Evolutionary conservation across 1,140 invertebrate species (phyloP).

Genomic region (Dinothrombium tinctorium): DNA sequence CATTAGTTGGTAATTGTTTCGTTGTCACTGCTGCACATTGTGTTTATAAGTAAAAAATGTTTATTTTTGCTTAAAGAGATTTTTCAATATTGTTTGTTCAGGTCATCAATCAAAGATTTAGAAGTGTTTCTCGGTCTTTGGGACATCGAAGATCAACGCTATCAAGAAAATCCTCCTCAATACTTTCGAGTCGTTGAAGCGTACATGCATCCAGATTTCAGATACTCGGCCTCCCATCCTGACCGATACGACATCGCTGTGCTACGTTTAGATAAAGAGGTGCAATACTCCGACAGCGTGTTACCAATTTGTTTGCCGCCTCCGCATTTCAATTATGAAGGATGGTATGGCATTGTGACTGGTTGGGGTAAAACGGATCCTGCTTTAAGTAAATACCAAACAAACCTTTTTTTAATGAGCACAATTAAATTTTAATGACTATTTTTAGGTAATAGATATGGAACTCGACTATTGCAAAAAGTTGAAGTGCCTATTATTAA

Average conservation of each 20-base stretch:
- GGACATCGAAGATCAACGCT: constrained; percentile 42
- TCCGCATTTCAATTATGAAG: constrained; percentile 17
- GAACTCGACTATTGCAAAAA: constrained; percentile 50
- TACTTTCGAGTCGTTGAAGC: constrained; percentile 40
- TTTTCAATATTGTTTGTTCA: constrained; percentile 8
- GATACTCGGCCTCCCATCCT: constrained; percentile 52
- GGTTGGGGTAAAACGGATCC: constrained; percentile 62
- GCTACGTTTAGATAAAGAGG: constrained; percentile 39
- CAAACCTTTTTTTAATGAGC: neutral
- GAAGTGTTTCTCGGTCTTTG: constrained; percentile 50
- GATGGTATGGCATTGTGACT: constrained; percentile 16
- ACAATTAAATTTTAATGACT: constrained; percentile 1
- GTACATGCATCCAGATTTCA: constrained; percentile 53
- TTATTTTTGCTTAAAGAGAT: neutral
- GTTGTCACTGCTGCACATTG: constrained; percentile 30
- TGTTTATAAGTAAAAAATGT: constrained; percentile 17
- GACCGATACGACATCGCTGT: constrained; percentile 54
- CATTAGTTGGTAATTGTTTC: constrained; percentile 26
- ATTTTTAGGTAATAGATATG: constrained; percentile 31
- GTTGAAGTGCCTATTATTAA: constrained; percentile 26
- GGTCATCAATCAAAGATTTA: constrained; percentile 44
- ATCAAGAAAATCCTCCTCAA: constrained; percentile 36
- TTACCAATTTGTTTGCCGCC: constrained; percentile 50
- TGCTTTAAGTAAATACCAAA: constrained; percentile 23
- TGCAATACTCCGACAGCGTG: constrained; percentile 39